Evolutionary conservation across 2,797 vertebrate species (phyloP), one percentile per base, ranked within the genome.

Genomic region (Scyliorhinus canicula): DNA sequence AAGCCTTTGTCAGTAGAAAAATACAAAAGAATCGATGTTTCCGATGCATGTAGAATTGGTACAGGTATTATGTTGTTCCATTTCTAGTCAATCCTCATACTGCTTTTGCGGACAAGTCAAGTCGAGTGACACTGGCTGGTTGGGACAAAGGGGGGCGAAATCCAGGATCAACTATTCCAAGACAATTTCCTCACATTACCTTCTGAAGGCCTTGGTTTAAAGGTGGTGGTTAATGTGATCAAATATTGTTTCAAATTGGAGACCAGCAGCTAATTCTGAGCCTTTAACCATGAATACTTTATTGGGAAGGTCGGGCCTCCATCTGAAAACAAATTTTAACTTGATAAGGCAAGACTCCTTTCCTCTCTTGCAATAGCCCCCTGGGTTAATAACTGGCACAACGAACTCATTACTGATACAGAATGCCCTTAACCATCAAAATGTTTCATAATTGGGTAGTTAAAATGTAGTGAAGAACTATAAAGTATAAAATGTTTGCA

Each of bases 391-490:
- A 90, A 21, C 35, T 40, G 55, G 86, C 35, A 60, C 35, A 40
- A 44, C 3, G 57, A 91, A 91, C 60, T n/a, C 31, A 40, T 91
- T 91, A 65, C 7, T 63, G 60, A 63, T 65, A 91, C 21, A 91
- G 44, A 91, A 91, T 91, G 88, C 21, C 24, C 88, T 40, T 63
- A 91, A 60, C 57, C n/a, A 91, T n/a, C 88, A 91, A 91, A 40
- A 40, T 91, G 88, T 65, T 91, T 65, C 88, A 65, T 91, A 91
- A 91, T 91, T 91, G 21, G 88, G 60, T 65, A 63, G 88, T 91
- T 91, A 91, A 91, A 91, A 91, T 44, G 88, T 65, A 63, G 88
- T 65, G 88, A 19, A 24, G 26, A 65, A 91, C 57, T 65, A 91
- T 91, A 91, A 91, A 91, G 57, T 91, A 65, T 91, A 91, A 91